Evolutionary conservation across 2,888 invertebrate genomes (phyloP).

Genomic region (Sericinus montela): DNA sequence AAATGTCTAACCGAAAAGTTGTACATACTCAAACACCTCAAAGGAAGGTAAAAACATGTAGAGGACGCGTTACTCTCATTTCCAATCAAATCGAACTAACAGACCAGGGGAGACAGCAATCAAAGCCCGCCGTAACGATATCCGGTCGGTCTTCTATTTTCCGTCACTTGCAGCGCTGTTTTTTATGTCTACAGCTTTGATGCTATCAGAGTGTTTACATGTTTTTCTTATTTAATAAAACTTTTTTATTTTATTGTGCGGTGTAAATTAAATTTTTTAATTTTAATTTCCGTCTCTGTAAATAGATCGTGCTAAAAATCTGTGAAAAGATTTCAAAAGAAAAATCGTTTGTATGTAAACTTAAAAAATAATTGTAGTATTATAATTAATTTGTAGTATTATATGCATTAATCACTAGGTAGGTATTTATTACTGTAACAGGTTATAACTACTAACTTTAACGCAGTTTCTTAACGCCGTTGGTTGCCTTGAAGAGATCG

Average conservation of each 20-base stretch:
- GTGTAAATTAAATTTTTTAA: not conserved
- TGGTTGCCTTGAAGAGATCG: too few species aligned
- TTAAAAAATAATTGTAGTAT: too few species aligned
- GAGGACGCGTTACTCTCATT: slow-evolving; percentile 6
- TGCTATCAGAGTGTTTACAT: slow-evolving; percentile 17
- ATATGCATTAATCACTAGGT: too few species aligned
- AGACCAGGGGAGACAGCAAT: slow-evolving; percentile 48
- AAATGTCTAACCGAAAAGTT: slow-evolving; percentile 1
- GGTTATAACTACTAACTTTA: too few species aligned
- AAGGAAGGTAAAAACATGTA: slow-evolving; percentile 5
- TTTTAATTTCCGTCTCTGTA: not conserved
- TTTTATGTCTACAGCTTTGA: slow-evolving; percentile 14
- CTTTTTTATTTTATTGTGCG: slow-evolving; percentile 5
- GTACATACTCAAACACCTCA: slow-evolving; percentile 8
- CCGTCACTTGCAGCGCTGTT: slow-evolving; percentile 43
- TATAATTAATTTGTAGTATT: too few species aligned
- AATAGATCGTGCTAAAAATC: too few species aligned
- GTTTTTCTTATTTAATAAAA: slow-evolving; percentile 12
- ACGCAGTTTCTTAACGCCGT: too few species aligned
- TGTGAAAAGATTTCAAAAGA: too few species aligned
- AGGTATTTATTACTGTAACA: too few species aligned
- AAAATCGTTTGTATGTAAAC: too few species aligned
- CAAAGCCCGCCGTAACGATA: slow-evolving; percentile 51
- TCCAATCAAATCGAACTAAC: slow-evolving; percentile 20
- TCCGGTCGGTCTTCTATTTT: slow-evolving; percentile 54